Conservation (phyloP, 2,113 vertebrate genomes). For the Alouatta palliata region DNA sequence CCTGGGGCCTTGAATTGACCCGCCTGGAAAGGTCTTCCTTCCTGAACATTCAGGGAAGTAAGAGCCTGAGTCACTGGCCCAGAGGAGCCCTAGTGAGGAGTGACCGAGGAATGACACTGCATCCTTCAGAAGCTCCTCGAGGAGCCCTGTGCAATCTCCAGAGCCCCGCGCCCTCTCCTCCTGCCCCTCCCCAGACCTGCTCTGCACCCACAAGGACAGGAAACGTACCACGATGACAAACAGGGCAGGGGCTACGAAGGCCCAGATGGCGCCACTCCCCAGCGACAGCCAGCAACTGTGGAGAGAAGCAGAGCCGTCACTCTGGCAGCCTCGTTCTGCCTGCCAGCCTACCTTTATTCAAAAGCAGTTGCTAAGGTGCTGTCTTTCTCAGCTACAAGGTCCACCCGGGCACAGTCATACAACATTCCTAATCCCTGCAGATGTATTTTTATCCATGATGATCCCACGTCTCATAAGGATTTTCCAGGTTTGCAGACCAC, state of each 20-base stretch:
- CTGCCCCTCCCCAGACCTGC: background rate
- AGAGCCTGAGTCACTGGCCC: background rate
- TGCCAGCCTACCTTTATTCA: background rate
- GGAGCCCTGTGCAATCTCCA: background rate
- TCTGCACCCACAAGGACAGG: fast-evolving
- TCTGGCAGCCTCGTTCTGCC: fast-evolving
- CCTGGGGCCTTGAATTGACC: background rate
- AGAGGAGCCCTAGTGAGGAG: too few relatives aligned
- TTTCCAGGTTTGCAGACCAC: background rate
- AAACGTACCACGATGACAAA: constrained; percentile 94
- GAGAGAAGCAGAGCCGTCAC: background rate
- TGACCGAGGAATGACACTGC: fast-evolving
- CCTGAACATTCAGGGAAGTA: background rate
- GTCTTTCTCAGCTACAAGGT: background rate
- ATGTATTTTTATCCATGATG: fast-evolving
- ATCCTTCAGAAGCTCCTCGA: background rate
- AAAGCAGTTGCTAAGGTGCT: background rate
- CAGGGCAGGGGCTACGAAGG: constrained; percentile 96
- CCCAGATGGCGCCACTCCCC: constrained; percentile 94
- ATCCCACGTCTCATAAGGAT: background rate
- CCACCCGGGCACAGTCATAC: fast-evolving
- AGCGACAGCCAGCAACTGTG: constrained; percentile 96
- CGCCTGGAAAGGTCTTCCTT: background rate
- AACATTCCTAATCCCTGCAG: fast-evolving
- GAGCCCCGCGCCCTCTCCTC: fast-evolving